Evolutionary conservation across 2,797 vertebrate genomes (phyloP).

Genomic region (Myotis findleyi): DNA sequence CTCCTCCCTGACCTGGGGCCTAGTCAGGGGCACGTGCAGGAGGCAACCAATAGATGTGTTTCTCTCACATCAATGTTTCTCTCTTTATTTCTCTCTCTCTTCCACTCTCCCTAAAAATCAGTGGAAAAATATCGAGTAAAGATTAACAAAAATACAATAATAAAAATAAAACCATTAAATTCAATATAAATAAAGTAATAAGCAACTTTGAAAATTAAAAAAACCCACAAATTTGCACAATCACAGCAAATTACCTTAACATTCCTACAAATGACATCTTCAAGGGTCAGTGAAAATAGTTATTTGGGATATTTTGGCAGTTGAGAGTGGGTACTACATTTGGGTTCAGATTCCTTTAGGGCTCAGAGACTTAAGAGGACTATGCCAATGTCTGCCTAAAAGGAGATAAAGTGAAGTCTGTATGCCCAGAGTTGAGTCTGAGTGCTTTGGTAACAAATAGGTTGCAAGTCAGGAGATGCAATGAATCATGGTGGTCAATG

Average conservation of each 20-base stretch:
- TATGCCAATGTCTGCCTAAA: conserved; percentile 32
- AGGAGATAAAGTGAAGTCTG: not conserved
- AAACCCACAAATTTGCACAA: not conserved
- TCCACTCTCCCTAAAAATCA: too few relatives aligned
- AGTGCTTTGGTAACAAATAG: conserved; percentile 1
- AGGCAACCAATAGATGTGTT: too few relatives aligned
- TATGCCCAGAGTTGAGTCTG: not conserved
- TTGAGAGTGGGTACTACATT: conserved; percentile 44
- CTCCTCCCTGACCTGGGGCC: too few relatives aligned
- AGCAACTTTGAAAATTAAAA: not conserved
- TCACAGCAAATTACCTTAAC: not conserved
- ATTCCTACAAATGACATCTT: not conserved
- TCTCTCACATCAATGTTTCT: too few relatives aligned
- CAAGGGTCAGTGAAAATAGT: not conserved
- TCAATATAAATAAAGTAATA: not conserved
- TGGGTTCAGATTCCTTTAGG: conserved; percentile 49
- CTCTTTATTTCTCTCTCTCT: too few relatives aligned
- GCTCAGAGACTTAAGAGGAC: not conserved
- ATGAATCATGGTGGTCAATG: not conserved
- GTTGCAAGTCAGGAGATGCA: not conserved
- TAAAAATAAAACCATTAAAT: not conserved
- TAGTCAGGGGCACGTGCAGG: too few relatives aligned
- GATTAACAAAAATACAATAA: not conserved
- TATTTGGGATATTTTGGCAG: not conserved
- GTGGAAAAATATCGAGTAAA: too few relatives aligned